Evolutionary conservation across 2,797 vertebrate genomes (phyloP).

Genomic region (Siniperca scherzeri): DNA sequence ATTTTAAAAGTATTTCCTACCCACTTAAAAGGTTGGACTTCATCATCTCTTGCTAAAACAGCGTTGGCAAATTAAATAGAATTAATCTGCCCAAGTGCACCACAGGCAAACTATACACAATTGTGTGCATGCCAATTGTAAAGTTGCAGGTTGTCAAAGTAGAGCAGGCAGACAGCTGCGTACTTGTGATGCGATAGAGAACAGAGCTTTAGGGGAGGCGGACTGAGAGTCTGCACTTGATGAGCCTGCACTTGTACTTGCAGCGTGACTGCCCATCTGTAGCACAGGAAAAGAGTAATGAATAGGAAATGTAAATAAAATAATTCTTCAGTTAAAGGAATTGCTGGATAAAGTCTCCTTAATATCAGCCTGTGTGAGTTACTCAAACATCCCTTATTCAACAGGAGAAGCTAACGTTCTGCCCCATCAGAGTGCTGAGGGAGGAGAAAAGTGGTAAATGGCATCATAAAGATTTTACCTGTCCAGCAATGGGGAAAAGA

Average conservation of each 20-base stretch:
- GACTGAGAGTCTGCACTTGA: constrained; percentile 94
- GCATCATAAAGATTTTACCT: constrained; percentile 83
- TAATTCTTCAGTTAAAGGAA: constrained; percentile 39
- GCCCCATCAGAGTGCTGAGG: neutral
- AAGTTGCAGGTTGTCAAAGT: constrained; percentile 73
- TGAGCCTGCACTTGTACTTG: constrained; percentile 90
- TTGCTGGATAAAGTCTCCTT: neutral
- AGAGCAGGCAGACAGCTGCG: constrained; percentile 72
- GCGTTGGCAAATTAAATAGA: constrained; percentile 32
- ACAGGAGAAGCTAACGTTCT: neutral
- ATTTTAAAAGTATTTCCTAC: neutral
- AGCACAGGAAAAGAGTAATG: constrained; percentile 93
- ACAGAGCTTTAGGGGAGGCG: constrained; percentile 94
- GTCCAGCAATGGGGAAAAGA: constrained; percentile 94
- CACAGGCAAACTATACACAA: constrained; percentile 48
- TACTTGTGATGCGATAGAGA: constrained; percentile 95
- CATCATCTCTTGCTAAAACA: neutral
- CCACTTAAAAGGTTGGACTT: neutral
- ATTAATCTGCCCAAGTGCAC: constrained; percentile 5
- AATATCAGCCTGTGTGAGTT: neutral
- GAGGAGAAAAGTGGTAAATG: neutral
- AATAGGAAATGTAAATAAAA: constrained; percentile 84
- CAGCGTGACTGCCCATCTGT: constrained; percentile 94
- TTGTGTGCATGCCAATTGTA: constrained; percentile 76
- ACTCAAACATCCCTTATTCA: neutral